Evolutionary conservation across 2,797 vertebrate species (phyloP).

Genomic region (Betta splendens): DNA sequence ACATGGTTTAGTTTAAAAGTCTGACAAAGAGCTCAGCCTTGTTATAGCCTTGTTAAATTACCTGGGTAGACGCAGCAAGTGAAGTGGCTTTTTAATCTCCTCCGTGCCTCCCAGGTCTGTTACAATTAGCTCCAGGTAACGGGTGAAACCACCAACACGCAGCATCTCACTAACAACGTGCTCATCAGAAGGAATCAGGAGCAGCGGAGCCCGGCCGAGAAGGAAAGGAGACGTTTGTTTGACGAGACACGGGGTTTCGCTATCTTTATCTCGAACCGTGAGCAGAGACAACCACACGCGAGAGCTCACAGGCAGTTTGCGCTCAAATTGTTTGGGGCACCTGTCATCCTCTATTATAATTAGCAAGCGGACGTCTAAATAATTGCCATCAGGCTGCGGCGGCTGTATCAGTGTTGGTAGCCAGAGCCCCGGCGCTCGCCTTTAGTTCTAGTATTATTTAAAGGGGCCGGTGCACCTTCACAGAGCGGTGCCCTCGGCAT

Average conservation of each 20-base stretch:
- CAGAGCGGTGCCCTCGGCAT: conserved; percentile 58
- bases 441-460: conserved; percentile 66
- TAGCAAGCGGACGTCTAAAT: conserved; percentile 76
- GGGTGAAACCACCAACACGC: conserved; percentile 15
- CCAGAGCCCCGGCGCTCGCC: conserved; percentile 45
- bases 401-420: conserved; percentile 63
- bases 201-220: conserved; percentile 33
- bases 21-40: neutral
- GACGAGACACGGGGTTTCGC: conserved; percentile 51
- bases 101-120: conserved; percentile 12
- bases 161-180: conserved; percentile 41
- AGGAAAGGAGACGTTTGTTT: conserved; percentile 45
- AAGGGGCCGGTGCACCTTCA: conserved; percentile 57
- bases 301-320: conserved; percentile 70
- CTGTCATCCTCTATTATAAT: conserved; percentile 80
- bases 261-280: conserved; percentile 74
- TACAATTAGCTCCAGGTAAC: conserved; percentile 46
- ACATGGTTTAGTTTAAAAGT: neutral
- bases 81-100: neutral
- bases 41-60: neutral
- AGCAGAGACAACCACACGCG: conserved; percentile 58
- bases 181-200: conserved; percentile 38
- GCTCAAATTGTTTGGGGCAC: conserved; percentile 78
- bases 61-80: neutral
- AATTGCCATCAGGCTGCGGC: conserved; percentile 75